Conservation (phyloP, 1,140 invertebrate genomes). For the Lordiphosa stackelbergi region DNA sequence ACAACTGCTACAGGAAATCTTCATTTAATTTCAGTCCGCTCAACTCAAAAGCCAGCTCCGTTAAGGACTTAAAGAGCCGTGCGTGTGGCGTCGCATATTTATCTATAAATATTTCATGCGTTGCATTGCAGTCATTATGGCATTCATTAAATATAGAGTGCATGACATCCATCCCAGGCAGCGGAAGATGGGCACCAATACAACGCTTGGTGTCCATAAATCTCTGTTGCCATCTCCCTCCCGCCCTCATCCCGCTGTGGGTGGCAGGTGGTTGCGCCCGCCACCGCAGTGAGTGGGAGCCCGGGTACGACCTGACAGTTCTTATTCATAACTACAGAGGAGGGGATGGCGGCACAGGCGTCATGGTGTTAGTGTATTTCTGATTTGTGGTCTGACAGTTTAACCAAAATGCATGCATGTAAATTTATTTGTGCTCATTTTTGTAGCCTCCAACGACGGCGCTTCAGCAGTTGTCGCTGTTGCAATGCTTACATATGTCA, state of each 20-base stretch:
- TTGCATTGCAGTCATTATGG: conserved; percentile 74
- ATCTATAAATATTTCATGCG: conserved; percentile 72
- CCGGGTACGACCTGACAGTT: conserved; percentile 46
- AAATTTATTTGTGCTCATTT: conserved; percentile 76
- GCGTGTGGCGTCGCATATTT: conserved; percentile 19
- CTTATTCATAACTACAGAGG: conserved; percentile 57
- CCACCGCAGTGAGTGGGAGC: conserved; percentile 1
- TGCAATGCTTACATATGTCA: conserved; percentile 70
- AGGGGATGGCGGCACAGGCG: conserved; percentile 14
- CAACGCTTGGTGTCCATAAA: conserved; percentile 59
- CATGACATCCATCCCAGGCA: conserved; percentile 24
- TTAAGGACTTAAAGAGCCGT: conserved; percentile 37
- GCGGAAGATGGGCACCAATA: conserved; percentile 18
- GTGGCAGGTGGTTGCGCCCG: neutral
- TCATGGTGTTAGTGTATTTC: conserved; percentile 66
- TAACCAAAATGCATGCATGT: conserved; percentile 73
- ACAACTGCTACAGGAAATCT: conserved; percentile 20
- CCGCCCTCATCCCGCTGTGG: neutral
- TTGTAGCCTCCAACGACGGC: conserved; percentile 27
- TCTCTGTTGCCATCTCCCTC: conserved; percentile 32
- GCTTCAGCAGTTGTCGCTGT: conserved; percentile 21
- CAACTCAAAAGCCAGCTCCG: conserved; percentile 25
- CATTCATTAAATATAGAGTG: conserved; percentile 71
- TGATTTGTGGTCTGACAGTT: conserved; percentile 75
- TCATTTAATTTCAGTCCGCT: conserved; percentile 9